Evolutionary conservation across 1,140 invertebrate species (phyloP), one percentile per base, ranked within the genome.

Genomic region (Drosophila murphyi): DNA sequence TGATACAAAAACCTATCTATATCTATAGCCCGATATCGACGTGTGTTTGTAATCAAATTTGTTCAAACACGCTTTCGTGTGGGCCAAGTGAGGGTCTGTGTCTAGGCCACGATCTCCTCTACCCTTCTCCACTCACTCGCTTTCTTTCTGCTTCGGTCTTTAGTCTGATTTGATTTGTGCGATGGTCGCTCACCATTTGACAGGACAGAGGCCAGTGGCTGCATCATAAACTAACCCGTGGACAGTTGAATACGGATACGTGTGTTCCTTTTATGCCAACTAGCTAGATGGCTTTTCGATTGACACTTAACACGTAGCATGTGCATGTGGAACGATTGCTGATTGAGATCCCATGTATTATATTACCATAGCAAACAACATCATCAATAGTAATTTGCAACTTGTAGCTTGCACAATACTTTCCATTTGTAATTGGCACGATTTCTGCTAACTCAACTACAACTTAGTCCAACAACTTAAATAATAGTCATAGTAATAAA

Each of bases 31-130:
- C n/a, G 7, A 5, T 29, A 7, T 57, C 31, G 12, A 34, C 31
- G 35, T 60, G 20, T 68, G 51, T 63, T 34, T 54, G 32, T 56
- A 81, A 86, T 76, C 82, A 85, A 78, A 80, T 85, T 74, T 80
- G 69, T 85, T 57, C 35, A 52, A 60, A 73, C 79, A 64, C 63
- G 78, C 45, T 76, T 76, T 80, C 51, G 79, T 81, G 74, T 80
- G 78, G 78, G 35, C 20, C 35, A 52, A 47, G 59, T 56, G 12
- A 5, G 43, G 39, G 59, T 45, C 34, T 67, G 20, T 67, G 69
- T 65, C 60, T 41, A 51, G 32, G 29, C 7, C 7, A 43, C 5
- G 4, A 5, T 10, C 39, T 59, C 6, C 35, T 43, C 4, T 52
- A 7, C 20, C 20, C 55, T 3, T 45, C 43, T 28, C 32, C 5